Percentiles rank a stretch among this genome's conserved stretches.
These are phyloP conservation scores for Carduelis carduelis DNA, from an alignment of 2,797 vertebrate species.

Conservation along the genomic window DNA sequence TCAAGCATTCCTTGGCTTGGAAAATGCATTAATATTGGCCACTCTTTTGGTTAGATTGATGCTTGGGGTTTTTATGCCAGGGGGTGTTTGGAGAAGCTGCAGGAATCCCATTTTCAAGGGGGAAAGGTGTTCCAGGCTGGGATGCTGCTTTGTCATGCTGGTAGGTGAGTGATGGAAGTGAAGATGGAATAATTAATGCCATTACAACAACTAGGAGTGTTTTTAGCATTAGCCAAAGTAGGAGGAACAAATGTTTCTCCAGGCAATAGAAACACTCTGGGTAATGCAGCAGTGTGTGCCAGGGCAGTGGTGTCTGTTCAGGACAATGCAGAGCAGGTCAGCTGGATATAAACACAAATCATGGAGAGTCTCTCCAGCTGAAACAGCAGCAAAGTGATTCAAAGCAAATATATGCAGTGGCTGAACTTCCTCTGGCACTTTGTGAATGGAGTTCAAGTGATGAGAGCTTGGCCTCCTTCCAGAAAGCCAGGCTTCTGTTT, in stretches of 20 bases:
- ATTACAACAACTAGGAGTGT: background rate
- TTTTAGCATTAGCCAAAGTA: background rate
- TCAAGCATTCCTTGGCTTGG: background rate
- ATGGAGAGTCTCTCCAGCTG: background rate
- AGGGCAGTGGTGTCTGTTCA: background rate
- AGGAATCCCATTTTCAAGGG: background rate
- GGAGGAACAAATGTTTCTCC: background rate
- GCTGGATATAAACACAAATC: background rate
- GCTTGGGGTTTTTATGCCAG: background rate
- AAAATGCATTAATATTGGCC: background rate
- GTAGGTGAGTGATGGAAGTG: background rate
- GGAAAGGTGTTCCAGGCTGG: rapidly evolving
- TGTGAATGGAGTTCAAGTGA: conserved; percentile 7
- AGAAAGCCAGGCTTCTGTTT: background rate
- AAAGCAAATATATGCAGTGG: background rate
- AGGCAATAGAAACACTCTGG: background rate
- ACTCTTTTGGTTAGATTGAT: background rate
- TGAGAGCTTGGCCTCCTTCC: background rate
- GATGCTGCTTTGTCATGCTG: background rate
- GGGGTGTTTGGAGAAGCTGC: background rate
- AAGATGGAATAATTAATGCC: background rate
- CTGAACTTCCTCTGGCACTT: conserved; percentile 10
- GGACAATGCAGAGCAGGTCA: background rate
- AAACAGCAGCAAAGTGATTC: conserved; percentile 25
- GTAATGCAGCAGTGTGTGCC: background rate